These are phyloP conservation scores for Trichoplusia ni DNA, from an alignment of 1,140 invertebrate genomes.

Conservation along the genomic window DNA sequence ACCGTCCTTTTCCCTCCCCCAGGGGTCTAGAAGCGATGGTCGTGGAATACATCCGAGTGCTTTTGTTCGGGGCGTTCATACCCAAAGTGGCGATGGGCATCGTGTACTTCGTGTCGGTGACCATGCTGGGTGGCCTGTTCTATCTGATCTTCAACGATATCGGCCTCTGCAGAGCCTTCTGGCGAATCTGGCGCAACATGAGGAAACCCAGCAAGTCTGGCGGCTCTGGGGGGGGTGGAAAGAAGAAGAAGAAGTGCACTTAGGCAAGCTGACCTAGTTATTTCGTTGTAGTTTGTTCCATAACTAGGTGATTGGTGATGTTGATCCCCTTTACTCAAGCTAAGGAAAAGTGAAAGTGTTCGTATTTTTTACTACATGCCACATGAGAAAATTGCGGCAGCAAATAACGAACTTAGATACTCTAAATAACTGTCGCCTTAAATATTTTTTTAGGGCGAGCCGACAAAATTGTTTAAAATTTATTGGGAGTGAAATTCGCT, in stretches of 20 bases:
- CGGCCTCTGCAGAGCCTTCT: constrained; percentile 89
- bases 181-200: constrained; percentile 87
- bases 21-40: constrained; percentile 95
- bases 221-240: no score
- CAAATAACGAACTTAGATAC: no score
- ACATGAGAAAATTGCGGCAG: no score
- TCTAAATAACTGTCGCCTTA: no score
- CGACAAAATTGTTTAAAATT: no score
- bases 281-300: no score
- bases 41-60: constrained; percentile 91
- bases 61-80: constrained; percentile 87
- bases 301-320: no score
- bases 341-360: no score
- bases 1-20: constrained; percentile 29
- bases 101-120: constrained; percentile 87
- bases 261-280: neutral
- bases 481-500: no score
- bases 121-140: constrained; percentile 91
- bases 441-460: no score
- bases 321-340: no score
- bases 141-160: constrained; percentile 94
- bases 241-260: neutral
- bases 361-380: no score
- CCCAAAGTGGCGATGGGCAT: constrained; percentile 87
- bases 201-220: constrained; percentile 44